These are phyloP conservation scores for Micrasema longulum DNA, from an alignment of 1,140 invertebrate species.

Conservation along the genomic window DNA sequence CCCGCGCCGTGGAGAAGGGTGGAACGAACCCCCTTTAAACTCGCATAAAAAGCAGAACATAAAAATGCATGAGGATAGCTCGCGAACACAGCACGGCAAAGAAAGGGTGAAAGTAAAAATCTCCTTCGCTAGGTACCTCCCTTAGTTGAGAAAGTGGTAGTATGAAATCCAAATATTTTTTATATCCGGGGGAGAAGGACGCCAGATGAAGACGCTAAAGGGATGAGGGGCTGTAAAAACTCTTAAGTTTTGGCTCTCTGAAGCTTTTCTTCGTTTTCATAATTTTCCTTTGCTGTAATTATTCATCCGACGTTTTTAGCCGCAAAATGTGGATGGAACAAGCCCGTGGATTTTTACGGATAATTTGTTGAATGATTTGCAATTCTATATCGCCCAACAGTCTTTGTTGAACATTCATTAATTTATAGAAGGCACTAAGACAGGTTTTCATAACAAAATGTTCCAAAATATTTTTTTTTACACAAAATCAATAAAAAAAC, in stretches of 20 bases:
- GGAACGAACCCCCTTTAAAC: conserved; percentile 68
- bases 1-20: conserved; percentile 55
- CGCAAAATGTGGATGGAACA: conserved; percentile 14
- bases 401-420: background rate
- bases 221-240: conserved; percentile 31
- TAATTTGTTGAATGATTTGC: conserved; percentile 40
- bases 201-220: conserved; percentile 41
- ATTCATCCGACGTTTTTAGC: conserved; percentile 36
- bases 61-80: conserved; percentile 71
- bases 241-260: conserved; percentile 27
- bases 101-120: conserved; percentile 64
- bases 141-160: conserved; percentile 48
- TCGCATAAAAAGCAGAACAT: conserved; percentile 71
- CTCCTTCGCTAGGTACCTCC: conserved; percentile 43
- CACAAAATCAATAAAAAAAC: too few species aligned
- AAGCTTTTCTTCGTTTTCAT: conserved; percentile 41
- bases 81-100: conserved; percentile 60
- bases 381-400: conserved; percentile 19
- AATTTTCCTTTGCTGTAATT: conserved; percentile 49
- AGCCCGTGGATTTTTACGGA: conserved; percentile 28
- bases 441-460: too few species aligned
- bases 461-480: too few species aligned
- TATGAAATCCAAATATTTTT: conserved; percentile 54
- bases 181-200: conserved; percentile 52
- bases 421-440: too few species aligned